A percentile compares a stretch with the other conserved stretches of the same genome.
phyloP scores from a whole-genome alignment of 1,140 invertebrate genomes.

The Drosophila malerkotliana region DNA sequence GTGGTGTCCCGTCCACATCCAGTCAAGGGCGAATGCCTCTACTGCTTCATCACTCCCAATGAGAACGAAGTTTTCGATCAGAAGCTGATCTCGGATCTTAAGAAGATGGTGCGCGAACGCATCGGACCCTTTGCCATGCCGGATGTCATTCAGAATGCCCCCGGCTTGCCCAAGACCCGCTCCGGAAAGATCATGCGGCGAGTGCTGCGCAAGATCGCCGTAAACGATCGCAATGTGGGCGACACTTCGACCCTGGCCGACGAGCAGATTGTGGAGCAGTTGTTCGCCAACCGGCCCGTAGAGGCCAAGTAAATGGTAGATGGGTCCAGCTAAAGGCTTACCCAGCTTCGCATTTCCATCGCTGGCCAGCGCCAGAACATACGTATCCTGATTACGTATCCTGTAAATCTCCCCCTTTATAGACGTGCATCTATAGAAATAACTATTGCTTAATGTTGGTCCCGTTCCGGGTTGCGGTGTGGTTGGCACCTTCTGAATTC shows the following conservation, averaged over 20 bases:
- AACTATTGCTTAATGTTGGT: constrained; percentile 42
- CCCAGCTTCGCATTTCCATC: constrained; percentile 41
- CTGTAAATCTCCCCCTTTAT: constrained; percentile 68
- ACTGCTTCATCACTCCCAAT: constrained; percentile 97
- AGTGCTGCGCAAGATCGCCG: constrained; percentile 96
- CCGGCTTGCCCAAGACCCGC: constrained; percentile 96
- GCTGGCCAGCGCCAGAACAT: constrained; percentile 10
- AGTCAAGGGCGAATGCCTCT: constrained; percentile 98
- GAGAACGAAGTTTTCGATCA: constrained; percentile 89
- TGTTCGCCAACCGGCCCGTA: constrained; percentile 89
- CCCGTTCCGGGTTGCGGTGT: constrained; percentile 52
- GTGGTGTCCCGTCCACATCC: constrained; percentile 96
- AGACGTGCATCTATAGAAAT: constrained; percentile 15
- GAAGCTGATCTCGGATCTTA: constrained; percentile 90
- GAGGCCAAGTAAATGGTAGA: constrained; percentile 74
- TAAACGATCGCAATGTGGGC: constrained; percentile 94
- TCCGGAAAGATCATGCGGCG: constrained; percentile 99
- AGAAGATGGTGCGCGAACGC: constrained; percentile 93
- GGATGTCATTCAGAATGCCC: constrained; percentile 96
- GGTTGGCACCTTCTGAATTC: constrained; percentile 37
- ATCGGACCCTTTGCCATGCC: constrained; percentile 99
- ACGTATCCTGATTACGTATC: constrained; percentile 47
- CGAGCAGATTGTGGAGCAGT: constrained; percentile 91
- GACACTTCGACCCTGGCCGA: constrained; percentile 97
- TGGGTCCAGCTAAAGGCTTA: constrained; percentile 20